Conservation (phyloP, 2,113 vertebrate species). For the Caranx melampygus region DNA sequence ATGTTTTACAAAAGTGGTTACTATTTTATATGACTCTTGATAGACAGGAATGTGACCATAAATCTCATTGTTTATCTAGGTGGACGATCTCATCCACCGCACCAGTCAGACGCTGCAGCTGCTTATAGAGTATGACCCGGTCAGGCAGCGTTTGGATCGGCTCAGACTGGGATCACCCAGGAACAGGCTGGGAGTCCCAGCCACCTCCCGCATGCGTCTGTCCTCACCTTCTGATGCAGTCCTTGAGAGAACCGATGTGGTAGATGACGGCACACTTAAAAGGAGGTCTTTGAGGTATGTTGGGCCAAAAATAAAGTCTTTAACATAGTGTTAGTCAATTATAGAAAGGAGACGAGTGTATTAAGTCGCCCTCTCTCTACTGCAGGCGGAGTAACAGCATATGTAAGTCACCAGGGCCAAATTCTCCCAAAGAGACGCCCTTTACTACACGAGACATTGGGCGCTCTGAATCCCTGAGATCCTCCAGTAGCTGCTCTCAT, state of each 20-base stretch:
- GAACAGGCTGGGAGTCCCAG: constrained; percentile 74
- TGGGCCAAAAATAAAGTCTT: neutral
- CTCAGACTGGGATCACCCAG: constrained; percentile 85
- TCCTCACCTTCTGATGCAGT: constrained; percentile 83
- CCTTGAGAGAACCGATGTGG: constrained; percentile 87
- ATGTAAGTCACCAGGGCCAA: constrained; percentile 92
- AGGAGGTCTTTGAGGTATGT: constrained; percentile 91
- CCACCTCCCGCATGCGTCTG: constrained; percentile 85
- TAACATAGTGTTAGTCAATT: neutral
- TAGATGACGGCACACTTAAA: constrained; percentile 87
- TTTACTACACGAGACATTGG: constrained; percentile 89
- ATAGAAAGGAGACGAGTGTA: neutral
- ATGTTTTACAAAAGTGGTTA: no score
- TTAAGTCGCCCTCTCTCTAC: neutral
- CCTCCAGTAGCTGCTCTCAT: constrained; percentile 91
- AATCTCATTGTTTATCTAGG: constrained; percentile 76
- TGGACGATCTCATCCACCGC: constrained; percentile 90
- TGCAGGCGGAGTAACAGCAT: constrained; percentile 94
- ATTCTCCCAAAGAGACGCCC: constrained; percentile 88
- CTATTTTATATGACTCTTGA: no score
- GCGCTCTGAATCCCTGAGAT: constrained; percentile 94
- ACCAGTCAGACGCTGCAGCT: constrained; percentile 94
- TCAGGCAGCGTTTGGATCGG: constrained; percentile 89
- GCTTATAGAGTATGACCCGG: constrained; percentile 94
- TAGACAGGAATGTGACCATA: neutral